Evolutionary conservation across 2,888 invertebrate genomes (phyloP).

Genomic region (Ormyrus pomaceus): DNA sequence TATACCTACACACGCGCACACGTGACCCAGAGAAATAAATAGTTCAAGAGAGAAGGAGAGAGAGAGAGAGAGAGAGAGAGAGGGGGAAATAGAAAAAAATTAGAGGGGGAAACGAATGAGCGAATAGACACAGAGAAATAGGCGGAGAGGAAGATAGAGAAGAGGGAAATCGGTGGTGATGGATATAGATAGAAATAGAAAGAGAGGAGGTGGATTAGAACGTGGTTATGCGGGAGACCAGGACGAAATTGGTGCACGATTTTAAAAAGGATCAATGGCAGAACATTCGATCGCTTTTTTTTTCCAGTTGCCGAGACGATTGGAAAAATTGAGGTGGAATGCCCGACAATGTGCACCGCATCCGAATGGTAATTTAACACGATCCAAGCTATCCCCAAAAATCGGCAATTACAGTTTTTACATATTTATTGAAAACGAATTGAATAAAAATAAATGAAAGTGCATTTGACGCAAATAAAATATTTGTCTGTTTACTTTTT

Average conservation of each 20-base stretch:
- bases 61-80: background rate
- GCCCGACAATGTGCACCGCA: too few relatives aligned
- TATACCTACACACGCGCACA: background rate
- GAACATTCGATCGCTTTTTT: conserved; percentile 10
- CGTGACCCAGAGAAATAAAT: conserved; percentile 14
- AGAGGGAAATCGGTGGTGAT: conserved; percentile 15
- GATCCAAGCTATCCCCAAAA: too few relatives aligned
- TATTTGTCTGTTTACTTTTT: too few relatives aligned
- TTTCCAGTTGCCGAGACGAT: background rate
- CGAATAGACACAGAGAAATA: background rate
- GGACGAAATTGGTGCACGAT: conserved; percentile 4
- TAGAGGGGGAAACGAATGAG: background rate
- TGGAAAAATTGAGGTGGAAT: too few relatives aligned
- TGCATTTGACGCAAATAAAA: too few relatives aligned
- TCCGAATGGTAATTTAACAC: too few relatives aligned
- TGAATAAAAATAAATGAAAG: too few relatives aligned
- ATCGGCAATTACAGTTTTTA: too few relatives aligned
- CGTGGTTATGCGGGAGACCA: conserved; percentile 20
- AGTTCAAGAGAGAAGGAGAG: background rate
- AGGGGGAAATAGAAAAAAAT: background rate
- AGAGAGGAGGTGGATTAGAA: background rate
- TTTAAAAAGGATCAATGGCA: conserved; percentile 21
- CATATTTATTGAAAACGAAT: too few relatives aligned
- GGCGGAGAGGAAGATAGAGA: background rate
- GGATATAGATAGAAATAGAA: background rate